A percentile compares a stretch with the other conserved stretches of the same genome.
Evolutionary conservation across 2,888 invertebrate genomes (phyloP).

Genomic region (Malacosoma neustria): DNA sequence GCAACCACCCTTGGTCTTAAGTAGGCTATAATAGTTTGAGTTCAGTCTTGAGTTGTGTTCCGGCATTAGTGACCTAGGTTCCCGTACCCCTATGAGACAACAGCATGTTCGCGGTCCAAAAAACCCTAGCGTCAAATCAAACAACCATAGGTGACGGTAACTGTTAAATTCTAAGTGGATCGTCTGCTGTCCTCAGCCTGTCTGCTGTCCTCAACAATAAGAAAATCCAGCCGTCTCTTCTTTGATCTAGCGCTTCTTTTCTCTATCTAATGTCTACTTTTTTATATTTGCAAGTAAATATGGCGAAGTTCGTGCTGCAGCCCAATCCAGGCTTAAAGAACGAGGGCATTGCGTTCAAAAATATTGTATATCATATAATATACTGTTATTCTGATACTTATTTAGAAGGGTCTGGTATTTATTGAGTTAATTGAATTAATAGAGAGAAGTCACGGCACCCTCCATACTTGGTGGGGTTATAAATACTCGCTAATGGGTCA

Average conservation of each 20-base stretch:
- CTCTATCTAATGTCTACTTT: no score
- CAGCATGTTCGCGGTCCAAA: not conserved
- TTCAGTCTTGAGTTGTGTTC: not conserved
- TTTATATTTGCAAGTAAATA: no score
- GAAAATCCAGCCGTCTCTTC: no score
- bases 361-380: slow-evolving; percentile 63
- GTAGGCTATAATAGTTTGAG: not conserved
- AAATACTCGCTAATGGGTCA: slow-evolving; percentile 12
- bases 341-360: slow-evolving; percentile 53
- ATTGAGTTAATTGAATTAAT: slow-evolving; percentile 67
- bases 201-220: not conserved
- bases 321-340: slow-evolving; percentile 20
- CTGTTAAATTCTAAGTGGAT: not conserved
- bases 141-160: not conserved
- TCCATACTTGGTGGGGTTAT: slow-evolving; percentile 10
- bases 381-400: slow-evolving; percentile 61
- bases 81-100: not conserved
- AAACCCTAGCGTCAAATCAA: not conserved
- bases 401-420: slow-evolving; percentile 46
- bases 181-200: not conserved
- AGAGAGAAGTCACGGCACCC: slow-evolving; percentile 50
- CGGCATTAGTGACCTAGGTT: not conserved
- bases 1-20: not conserved
- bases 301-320: not conserved
- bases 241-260: no score